Base-by-base conservation (phyloP, 2,888 invertebrate species). In the Globia sparganii region DNA sequence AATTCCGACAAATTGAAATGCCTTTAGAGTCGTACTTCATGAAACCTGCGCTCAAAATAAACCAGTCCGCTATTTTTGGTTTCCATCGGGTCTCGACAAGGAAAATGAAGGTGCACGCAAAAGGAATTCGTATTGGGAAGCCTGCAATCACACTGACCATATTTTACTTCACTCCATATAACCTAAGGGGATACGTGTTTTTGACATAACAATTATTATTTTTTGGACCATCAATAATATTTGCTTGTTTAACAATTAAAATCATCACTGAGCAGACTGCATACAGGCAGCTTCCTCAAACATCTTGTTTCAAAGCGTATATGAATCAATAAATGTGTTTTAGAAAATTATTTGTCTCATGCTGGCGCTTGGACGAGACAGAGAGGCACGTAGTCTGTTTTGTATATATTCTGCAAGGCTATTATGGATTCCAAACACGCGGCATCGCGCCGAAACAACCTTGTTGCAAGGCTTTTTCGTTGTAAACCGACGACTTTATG, bases 381-480 rank as follows among this genome's bases (percentile, higher is more conserved):
- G 88, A 88, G 89, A 88, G 53, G 78, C 58, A 81, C 40, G 75
- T 79, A 85, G 80, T 82, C 77, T 74, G 83, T 80, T 82, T 86
- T 87, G 88, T 87, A 80, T 88, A 89, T 90, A 90, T 91, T 91
- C 91, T 88, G 92, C 93, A 92, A 92, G 93, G 94, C 93, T 93
- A 92, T 92, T 95, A 93, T 83, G 86, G 92, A 96, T 95, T 94
- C 96, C 91, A 89, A 90, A 87, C 95, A 93, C 91, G 93, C 89
- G 84, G 89, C 90, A 90, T 89, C 91, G 90, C 90, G 90, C 88
- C 91, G 90, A 92, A 91, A 92, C 94, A 95, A 94, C 96, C 96
- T 96, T 95, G 95, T 88, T 84, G 91, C 95, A 95, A 95, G 95
- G 95, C 92, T 94, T 92, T 93, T 91, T 91, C 88, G 90, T 91